These are phyloP conservation scores for Aleadryas rufinucha DNA, from an alignment of 2,113 vertebrate genomes.

Conservation along the genomic window DNA sequence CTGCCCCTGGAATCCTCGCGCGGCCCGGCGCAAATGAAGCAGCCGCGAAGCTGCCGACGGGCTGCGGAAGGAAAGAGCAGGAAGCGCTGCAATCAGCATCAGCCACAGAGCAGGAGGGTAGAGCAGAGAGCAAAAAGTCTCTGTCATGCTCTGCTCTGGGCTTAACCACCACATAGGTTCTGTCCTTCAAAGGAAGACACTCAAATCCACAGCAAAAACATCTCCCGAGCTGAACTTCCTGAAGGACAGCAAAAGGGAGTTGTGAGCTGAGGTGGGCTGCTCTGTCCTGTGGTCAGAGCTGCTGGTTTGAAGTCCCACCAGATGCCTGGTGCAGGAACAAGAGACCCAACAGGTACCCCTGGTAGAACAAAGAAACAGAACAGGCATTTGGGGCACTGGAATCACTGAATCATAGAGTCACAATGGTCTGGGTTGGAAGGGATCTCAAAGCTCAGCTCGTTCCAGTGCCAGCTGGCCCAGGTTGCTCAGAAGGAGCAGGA, in stretches of 20 bases:
- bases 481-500: background rate
- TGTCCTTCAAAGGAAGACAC: background rate
- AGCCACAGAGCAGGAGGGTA: background rate
- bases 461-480: background rate
- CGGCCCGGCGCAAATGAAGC: background rate
- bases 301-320: background rate
- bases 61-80: background rate
- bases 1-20: background rate
- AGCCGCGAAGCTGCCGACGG: background rate
- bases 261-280: background rate
- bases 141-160: background rate
- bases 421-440: background rate
- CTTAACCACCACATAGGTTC: background rate
- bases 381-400: fast-evolving
- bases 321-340: background rate
- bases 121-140: background rate
- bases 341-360: background rate
- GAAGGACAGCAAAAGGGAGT: background rate
- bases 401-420: background rate
- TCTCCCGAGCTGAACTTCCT: background rate
- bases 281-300: background rate
- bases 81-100: background rate
- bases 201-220: background rate
- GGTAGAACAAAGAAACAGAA: background rate
- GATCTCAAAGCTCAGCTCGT: background rate